Evolutionary conservation across 2,888 invertebrate genomes (phyloP), one percentile per base, ranked within the genome.

Genomic region (Coleophora deauratella): DNA sequence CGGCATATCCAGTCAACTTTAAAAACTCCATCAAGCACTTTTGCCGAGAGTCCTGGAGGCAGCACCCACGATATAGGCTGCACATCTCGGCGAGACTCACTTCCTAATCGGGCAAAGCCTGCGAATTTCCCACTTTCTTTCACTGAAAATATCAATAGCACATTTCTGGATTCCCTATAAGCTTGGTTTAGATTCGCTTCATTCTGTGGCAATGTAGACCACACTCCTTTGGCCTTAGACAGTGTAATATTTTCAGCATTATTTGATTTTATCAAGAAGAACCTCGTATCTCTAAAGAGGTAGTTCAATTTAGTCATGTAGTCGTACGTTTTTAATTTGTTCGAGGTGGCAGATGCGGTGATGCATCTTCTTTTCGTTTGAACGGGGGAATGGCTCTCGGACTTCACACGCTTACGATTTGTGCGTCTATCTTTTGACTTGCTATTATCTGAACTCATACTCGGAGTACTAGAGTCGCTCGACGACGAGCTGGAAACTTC

Each of bases 141-240:
- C 0, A 99, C 98, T 41, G 98, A 98, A 86, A 97, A 99, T 65
- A 99, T 93, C 40, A 99, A 87, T 49, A 99, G 87, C 7, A 99
- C 98, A 85, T 98, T 99, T 62, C 96, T 90, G 27, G 94, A 93
- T 71, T 97, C 97, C 70, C 92, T 91, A 62, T 92, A 97, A 0
- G 98, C 98, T 81, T 96, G 95, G 81, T 98, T 98, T 39, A 99
- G 88, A 77, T 97, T 96, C 1, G 95, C 92, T 86, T 99, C 98
- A 78, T 99, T 99, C 72, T 97, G 96, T 2, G 98, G 98, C 43
- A 98, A 89, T 2, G 99, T 99, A 2, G 98, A 98, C 99, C 98
- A 99, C 3, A 98, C 98, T 47, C 95, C 96, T 86, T 95, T 96
- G 11, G 93, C 94, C 79, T 99, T 99, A 1, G 98, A 96, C 44